A percentile compares a stretch with the other conserved stretches of the same genome.
Evolutionary conservation across 2,888 invertebrate genomes (phyloP).

Genomic region (Hypolimnas misippus): DNA sequence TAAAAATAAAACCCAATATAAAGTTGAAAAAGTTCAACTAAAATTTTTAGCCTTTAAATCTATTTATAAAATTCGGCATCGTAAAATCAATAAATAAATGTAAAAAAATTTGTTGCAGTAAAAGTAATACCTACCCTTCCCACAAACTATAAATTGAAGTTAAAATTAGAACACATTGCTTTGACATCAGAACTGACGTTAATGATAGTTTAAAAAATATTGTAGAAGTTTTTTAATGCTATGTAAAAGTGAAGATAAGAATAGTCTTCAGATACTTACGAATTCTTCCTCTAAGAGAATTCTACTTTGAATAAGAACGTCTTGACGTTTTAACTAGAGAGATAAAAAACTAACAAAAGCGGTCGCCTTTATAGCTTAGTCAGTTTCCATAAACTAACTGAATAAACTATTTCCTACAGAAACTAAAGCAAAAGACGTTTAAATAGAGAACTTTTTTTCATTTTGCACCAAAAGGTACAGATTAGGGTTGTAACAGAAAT

Average conservation of each 20-base stretch:
- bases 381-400: slow-evolving; percentile 5
- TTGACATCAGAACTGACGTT: too few relatives aligned
- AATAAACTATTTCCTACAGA: slow-evolving; percentile 3
- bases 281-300: slow-evolving; percentile 1
- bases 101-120: too few relatives aligned
- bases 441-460: background rate
- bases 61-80: too few relatives aligned
- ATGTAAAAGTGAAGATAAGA: background rate
- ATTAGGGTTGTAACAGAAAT: background rate
- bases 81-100: too few relatives aligned
- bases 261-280: background rate
- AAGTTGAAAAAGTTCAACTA: too few relatives aligned
- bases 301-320: slow-evolving; percentile 1
- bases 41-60: too few relatives aligned
- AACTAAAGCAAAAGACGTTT: background rate
- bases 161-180: too few relatives aligned
- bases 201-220: too few relatives aligned
- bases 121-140: too few relatives aligned
- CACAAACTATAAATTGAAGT: too few relatives aligned
- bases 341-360: slow-evolving; percentile 2
- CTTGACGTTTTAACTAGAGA: slow-evolving; percentile 6
- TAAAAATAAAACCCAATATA: too few relatives aligned
- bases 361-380: background rate
- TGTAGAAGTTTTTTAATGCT: background rate
- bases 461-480: background rate